phyloP scores from a whole-genome alignment of 2,797 vertebrate species.

The Helicolenus hilgendorfi region DNA sequence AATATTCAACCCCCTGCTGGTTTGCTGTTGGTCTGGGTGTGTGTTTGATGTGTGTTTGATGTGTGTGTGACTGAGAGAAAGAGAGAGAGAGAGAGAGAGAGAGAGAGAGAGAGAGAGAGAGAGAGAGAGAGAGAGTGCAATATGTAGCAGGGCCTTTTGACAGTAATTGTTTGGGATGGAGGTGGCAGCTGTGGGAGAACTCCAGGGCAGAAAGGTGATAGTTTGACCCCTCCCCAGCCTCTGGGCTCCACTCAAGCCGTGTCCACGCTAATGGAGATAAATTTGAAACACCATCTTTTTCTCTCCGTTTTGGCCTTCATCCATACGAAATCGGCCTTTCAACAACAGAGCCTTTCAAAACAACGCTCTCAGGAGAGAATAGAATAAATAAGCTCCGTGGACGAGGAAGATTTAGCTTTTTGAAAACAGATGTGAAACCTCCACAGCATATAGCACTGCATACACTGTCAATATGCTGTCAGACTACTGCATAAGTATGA shows the following conservation, averaged over 20 bases:
- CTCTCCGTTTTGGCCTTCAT: conserved; percentile 29
- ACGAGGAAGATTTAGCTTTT: background rate
- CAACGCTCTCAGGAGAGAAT: background rate
- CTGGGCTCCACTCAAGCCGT: conserved; percentile 28
- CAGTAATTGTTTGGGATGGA: conserved; percentile 70
- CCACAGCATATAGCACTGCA: background rate
- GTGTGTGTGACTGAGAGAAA: background rate
- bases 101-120: background rate
- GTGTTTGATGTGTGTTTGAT: conserved; percentile 19
- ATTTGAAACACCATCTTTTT: conserved; percentile 45
- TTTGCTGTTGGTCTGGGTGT: conserved; percentile 25
- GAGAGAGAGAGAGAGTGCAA: background rate
- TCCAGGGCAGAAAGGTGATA: conserved; percentile 68
- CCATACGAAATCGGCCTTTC: background rate
- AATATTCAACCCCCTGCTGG: background rate
- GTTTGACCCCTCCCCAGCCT: conserved; percentile 55
- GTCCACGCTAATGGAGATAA: conserved; percentile 44
- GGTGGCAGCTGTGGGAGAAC: conserved; percentile 70
- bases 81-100: background rate
- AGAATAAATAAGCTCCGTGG: background rate
- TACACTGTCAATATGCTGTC: background rate
- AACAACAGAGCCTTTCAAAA: background rate
- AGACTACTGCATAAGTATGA: background rate
- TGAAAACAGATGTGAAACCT: background rate
- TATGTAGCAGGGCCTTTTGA: conserved; percentile 43